Base-by-base conservation (phyloP, 2,797 vertebrate species). In the Decapterus maruadsi region DNA sequence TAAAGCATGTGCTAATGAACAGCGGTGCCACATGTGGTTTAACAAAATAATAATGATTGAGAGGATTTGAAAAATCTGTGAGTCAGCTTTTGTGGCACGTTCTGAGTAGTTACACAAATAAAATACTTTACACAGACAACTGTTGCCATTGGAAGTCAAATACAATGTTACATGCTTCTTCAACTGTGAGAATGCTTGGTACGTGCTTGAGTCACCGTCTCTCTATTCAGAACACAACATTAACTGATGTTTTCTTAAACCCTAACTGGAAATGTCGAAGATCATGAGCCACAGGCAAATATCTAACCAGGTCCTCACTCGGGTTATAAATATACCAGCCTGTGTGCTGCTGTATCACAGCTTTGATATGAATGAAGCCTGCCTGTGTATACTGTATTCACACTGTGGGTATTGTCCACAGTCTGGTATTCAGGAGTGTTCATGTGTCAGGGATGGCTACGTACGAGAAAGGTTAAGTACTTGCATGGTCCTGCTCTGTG, bases 381-480 rank as follows among this genome's bases (percentile, higher is more conserved):
- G 50, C 22, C 3, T 48, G 56, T 53, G 13, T 14, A 22, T 42
- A n/a, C n/a, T n/a, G n/a, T n/a, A n/a, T 26, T 16, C 34, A 48
- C 19, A 26, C 56, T 26, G 26, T 71, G 61, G 4, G n/a, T 31
- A 8, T 42, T 6, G 55, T 68, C 36, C 22, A 12, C 70, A 43
- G 16, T 55, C 62, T 6, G 26, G 13, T 40, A 14, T 29, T 50
- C 38, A 2, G 14, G 26, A 61, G 31, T 11, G 58, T 66, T 73
- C n/a, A 43, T 11, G 66, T 51, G 55, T 48, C 22, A 11, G 60
- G 12, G 59, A 55, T 46, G 68, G 17, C 29, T 48, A 2, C n/a
- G 54, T 48, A 2, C n/a, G 54, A 38, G 46, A 55, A 75, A 54
- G 40, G 46, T 64, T 34, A 71, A 71, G 70, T 12, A 45, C 58